These are phyloP conservation scores for Megalonaias nervosa DNA, from an alignment of 1,140 invertebrate species.

Conservation along the genomic window DNA sequence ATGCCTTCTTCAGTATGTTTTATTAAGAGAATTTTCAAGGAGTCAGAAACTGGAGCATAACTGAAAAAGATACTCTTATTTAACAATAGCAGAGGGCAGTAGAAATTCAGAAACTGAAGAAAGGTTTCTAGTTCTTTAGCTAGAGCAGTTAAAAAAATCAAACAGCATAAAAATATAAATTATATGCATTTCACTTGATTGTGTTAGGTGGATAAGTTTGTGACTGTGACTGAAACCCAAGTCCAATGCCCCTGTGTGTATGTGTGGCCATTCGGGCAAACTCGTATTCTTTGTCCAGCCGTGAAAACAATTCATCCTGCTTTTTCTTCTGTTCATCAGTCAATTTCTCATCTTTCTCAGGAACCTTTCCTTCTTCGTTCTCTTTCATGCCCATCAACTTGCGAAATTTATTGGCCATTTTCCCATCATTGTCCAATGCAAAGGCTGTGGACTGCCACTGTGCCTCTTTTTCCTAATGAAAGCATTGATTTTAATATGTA, in stretches of 20 bases:
- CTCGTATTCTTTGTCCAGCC: constrained; percentile 95
- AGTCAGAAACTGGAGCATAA: too few relatives aligned
- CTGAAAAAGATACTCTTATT: too few relatives aligned
- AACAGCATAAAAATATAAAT: too few relatives aligned
- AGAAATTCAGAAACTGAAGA: too few relatives aligned
- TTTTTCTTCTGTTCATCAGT: constrained; percentile 73
- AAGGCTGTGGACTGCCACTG: constrained; percentile 77
- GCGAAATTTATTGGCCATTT: constrained; percentile 95
- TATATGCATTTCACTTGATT: too few relatives aligned
- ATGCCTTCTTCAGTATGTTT: too few relatives aligned
- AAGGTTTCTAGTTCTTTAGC: too few relatives aligned
- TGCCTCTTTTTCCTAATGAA: constrained; percentile 45
- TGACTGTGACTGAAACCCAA: constrained; percentile 79
- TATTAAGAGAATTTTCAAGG: too few relatives aligned
- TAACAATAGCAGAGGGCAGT: too few relatives aligned
- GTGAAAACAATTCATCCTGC: constrained; percentile 91
- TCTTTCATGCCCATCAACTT: constrained; percentile 95
- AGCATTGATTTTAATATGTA: neutral
- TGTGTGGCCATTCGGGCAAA: constrained; percentile 93
- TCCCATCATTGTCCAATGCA: constrained; percentile 89
- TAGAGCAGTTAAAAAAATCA: too few relatives aligned
- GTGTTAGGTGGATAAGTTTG: too few relatives aligned
- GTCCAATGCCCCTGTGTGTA: constrained; percentile 91
- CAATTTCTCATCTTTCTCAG: constrained; percentile 69
- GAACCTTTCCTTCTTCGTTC: constrained; percentile 65